Percentiles rank a stretch among this genome's conserved stretches.
Evolutionary conservation across 64 coral and sea anemone genomes (phyloP).

Genomic region (Anthopleura sola): DNA sequence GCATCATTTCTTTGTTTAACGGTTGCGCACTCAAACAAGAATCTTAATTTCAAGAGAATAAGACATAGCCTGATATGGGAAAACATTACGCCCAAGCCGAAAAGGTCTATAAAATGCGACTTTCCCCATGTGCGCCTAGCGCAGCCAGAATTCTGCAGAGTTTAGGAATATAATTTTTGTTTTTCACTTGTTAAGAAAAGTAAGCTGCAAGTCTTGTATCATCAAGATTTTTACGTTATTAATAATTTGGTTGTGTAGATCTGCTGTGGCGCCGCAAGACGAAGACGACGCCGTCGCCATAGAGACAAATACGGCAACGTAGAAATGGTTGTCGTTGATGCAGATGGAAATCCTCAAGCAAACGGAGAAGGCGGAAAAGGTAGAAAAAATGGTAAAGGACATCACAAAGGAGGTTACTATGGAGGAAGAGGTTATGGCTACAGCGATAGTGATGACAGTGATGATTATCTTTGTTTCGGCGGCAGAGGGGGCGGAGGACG

Average conservation of each 20-base stretch:
- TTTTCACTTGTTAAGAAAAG: no score
- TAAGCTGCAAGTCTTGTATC: background rate
- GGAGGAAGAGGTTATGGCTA: background rate
- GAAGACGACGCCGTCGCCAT: slow-evolving; percentile 15
- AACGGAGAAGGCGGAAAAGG: background rate
- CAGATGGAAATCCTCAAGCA: background rate
- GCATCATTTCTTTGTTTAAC: no score
- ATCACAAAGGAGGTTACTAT: background rate
- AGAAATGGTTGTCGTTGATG: slow-evolving; percentile 6
- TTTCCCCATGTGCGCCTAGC: no score
- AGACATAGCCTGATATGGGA: no score
- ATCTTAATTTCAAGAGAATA: no score
- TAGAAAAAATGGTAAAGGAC: background rate
- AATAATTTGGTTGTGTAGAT: slow-evolving; percentile 10
- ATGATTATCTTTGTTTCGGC: background rate
- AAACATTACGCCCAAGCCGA: no score
- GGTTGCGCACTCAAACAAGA: no score
- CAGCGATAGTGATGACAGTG: slow-evolving; percentile 1
- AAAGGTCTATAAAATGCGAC: no score
- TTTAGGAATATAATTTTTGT: no score
- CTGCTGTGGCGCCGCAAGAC: slow-evolving; percentile 37
- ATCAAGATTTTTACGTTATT: background rate
- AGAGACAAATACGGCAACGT: slow-evolving; percentile 11
- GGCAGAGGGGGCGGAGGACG: background rate
- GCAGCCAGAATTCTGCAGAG: no score